phyloP scores from a whole-genome alignment of 2,797 vertebrate species.

The Lacerta agilis region DNA sequence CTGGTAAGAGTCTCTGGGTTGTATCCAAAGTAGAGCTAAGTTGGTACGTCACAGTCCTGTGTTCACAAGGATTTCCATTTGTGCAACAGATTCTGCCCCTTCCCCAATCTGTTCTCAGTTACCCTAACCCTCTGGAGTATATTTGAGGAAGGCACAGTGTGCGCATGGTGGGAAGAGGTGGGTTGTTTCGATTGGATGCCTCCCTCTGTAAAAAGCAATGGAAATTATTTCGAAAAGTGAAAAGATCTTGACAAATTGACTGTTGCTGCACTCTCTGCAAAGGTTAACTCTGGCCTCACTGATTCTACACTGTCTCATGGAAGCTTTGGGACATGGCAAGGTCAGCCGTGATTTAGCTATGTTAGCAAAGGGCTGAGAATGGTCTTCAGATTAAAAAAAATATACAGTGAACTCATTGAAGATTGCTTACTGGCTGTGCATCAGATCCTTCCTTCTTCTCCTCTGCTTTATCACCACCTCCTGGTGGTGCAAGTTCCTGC shows the following conservation, averaged over 20 bases:
- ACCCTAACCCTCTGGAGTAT: no score
- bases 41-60: no score
- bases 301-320: neutral
- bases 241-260: neutral
- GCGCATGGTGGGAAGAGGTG: no score
- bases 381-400: neutral
- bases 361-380: neutral
- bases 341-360: neutral
- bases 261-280: neutral
- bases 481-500: conserved; percentile 33
- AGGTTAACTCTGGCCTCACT: neutral
- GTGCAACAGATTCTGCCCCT: no score
- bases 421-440: conserved; percentile 6
- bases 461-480: neutral
- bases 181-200: no score
- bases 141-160: no score
- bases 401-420: neutral
- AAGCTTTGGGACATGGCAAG: neutral
- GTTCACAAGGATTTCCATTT: no score
- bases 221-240: neutral
- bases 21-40: no score
- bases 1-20: no score
- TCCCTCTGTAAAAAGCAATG: neutral
- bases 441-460: neutral
- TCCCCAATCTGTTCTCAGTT: no score